Evolutionary conservation across 1,140 invertebrate genomes (phyloP).

Genomic region (Micrasema minimum): DNA sequence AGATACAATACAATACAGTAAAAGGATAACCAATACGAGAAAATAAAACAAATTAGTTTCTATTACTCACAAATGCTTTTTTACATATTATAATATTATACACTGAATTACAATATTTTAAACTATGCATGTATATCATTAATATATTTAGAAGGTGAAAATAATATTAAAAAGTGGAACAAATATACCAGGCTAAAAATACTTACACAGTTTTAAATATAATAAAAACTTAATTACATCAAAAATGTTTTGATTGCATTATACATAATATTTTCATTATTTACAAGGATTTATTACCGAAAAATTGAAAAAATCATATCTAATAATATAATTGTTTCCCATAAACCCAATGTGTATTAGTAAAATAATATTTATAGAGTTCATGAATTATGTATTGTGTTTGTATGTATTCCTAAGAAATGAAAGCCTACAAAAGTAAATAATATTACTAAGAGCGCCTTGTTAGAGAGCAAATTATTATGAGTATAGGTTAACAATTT

Average conservation of each 20-base stretch:
- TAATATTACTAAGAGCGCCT: background rate
- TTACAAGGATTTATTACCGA: constrained; percentile 8
- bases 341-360: constrained; percentile 26
- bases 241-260: constrained; percentile 21
- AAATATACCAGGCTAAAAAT: constrained; percentile 34
- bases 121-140: constrained; percentile 14
- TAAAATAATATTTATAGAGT: constrained; percentile 27
- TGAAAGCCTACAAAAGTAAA: too few relatives aligned
- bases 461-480: constrained; percentile 28
- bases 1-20: too few relatives aligned
- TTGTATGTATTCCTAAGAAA: too few relatives aligned
- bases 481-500: background rate
- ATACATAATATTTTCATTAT: constrained; percentile 17
- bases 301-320: constrained; percentile 3
- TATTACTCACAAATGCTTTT: constrained; percentile 26
- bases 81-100: constrained; percentile 23
- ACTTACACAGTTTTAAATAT: constrained; percentile 16
- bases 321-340: constrained; percentile 32
- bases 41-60: constrained; percentile 29
- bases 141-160: constrained; percentile 28
- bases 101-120: constrained; percentile 29
- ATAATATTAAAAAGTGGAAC: constrained; percentile 20
- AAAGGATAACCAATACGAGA: too few relatives aligned
- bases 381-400: background rate
- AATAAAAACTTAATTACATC: constrained; percentile 22